Percentiles rank a stretch among this genome's conserved stretches.
These are phyloP conservation scores for Plectropomus leopardus DNA, from an alignment of 2,113 vertebrate species.

Conservation along the genomic window DNA sequence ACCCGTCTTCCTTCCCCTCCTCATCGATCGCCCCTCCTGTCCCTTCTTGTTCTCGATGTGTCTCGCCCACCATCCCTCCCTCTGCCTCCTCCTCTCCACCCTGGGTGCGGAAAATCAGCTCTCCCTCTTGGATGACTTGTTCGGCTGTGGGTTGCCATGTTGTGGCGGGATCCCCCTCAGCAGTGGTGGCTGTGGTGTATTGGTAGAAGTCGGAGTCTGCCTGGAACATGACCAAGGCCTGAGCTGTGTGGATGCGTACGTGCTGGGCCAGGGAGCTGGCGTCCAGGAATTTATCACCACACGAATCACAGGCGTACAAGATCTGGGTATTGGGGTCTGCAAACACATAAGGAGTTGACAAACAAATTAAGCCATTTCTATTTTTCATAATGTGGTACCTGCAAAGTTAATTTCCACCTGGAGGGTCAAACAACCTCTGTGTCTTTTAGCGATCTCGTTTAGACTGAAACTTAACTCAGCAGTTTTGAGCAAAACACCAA, in stretches of 20 bases:
- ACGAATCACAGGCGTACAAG: slow-evolving; percentile 96
- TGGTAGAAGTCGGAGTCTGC: slow-evolving; percentile 97
- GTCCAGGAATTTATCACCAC: slow-evolving; percentile 96
- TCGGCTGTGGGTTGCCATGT: slow-evolving; percentile 89
- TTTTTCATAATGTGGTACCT: background rate
- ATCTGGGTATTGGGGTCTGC: slow-evolving; percentile 97
- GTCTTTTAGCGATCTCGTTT: background rate
- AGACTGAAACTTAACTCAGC: background rate
- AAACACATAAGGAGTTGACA: slow-evolving; percentile 8
- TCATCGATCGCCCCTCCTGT: slow-evolving; percentile 25
- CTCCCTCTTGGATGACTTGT: slow-evolving; percentile 90
- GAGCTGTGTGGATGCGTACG: slow-evolving; percentile 97
- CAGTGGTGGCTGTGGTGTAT: slow-evolving; percentile 86
- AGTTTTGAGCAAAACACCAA: too few species aligned
- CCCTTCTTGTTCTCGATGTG: slow-evolving; percentile 29
- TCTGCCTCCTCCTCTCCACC: slow-evolving; percentile 72
- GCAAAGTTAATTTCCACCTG: background rate
- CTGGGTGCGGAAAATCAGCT: slow-evolving; percentile 88
- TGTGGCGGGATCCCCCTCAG: slow-evolving; percentile 73
- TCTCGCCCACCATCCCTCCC: slow-evolving; percentile 47
- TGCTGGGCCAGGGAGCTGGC: slow-evolving; percentile 95
- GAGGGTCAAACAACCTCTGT: background rate
- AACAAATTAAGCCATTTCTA: background rate
- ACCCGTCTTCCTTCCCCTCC: slow-evolving; percentile 43
- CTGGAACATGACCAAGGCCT: slow-evolving; percentile 98